Evolutionary conservation across 2,797 vertebrate species (phyloP).

Genomic region (Agapornis canus): DNA sequence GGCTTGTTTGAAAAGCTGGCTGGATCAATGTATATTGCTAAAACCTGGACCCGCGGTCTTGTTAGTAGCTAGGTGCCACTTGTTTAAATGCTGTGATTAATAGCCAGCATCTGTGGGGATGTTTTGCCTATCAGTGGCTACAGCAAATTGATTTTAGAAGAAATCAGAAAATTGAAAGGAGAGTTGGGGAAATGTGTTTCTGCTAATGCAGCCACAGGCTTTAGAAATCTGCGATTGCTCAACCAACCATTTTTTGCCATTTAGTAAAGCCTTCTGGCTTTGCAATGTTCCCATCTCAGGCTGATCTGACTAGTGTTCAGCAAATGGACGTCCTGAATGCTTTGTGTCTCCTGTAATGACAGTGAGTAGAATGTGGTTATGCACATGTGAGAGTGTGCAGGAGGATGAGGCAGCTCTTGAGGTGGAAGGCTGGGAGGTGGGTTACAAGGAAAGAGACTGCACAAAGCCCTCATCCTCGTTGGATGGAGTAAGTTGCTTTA

Average conservation of each 20-base stretch:
- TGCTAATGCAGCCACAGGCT: neutral
- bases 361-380: rapidly evolving
- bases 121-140: neutral
- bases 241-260: neutral
- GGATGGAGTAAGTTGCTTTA: neutral
- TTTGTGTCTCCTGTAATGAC: neutral
- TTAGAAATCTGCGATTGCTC: neutral
- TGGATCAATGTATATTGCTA: slow-evolving; percentile 25
- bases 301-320: rapidly evolving
- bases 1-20: neutral
- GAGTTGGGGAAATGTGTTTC: neutral
- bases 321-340: neutral
- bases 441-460: neutral
- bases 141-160: slow-evolving; percentile 10
- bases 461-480: neutral
- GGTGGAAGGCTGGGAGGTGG: neutral
- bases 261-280: neutral
- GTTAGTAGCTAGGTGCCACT: neutral
- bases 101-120: neutral
- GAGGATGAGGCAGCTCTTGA: neutral
- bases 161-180: slow-evolving; percentile 16
- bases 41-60: neutral
- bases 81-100: neutral
- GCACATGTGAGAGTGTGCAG: rapidly evolving
- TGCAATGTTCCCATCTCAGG: rapidly evolving